Conservation (phyloP, 2,113 vertebrate genomes). For the Motacilla alba region DNA sequence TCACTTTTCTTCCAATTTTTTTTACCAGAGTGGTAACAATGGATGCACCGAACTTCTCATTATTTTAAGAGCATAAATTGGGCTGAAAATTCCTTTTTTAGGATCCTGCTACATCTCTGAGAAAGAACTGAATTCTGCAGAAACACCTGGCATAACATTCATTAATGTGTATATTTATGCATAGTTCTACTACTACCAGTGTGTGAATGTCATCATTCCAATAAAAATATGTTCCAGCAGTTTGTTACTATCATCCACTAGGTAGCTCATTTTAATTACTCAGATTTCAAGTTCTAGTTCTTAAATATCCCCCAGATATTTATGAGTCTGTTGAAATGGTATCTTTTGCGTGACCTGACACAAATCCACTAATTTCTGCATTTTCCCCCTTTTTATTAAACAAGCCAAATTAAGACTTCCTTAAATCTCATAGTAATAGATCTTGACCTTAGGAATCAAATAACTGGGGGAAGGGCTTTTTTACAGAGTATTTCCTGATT, state of each 20-base stretch:
- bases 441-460: background rate
- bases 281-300: background rate
- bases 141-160: background rate
- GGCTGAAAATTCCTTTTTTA: background rate
- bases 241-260: background rate
- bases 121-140: background rate
- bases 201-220: background rate
- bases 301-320: background rate
- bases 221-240: background rate
- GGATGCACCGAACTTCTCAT: background rate
- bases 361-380: background rate
- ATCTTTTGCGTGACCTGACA: background rate
- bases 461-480: background rate
- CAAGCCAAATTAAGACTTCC: background rate
- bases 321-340: background rate
- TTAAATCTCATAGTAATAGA: background rate
- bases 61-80: background rate
- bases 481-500: background rate
- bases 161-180: rapidly evolving
- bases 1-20: background rate
- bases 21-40: background rate
- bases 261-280: background rate
- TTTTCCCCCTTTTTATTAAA: background rate
- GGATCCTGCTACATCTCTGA: background rate
- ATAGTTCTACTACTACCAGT: background rate